A percentile compares a stretch with the other conserved stretches of the same genome.
phyloP scores from a whole-genome alignment of 1,140 invertebrate species.

The Bombus breviceps region DNA sequence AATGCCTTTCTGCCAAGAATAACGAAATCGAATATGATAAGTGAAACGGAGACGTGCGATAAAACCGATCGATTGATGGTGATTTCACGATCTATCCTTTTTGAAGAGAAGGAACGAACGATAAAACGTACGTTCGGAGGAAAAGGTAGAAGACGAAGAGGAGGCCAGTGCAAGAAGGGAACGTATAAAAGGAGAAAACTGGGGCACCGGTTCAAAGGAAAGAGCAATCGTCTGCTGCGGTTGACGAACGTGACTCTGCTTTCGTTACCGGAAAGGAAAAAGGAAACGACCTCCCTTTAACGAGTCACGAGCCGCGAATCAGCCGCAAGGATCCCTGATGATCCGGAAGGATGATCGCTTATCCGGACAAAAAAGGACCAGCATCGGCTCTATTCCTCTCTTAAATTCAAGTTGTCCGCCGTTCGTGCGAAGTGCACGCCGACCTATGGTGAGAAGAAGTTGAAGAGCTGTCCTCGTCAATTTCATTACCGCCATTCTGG shows the following conservation, averaged over 20 bases:
- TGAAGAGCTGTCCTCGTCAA: slow-evolving; percentile 31
- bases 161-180: slow-evolving; percentile 27
- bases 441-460: background rate
- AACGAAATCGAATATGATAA: background rate
- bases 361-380: slow-evolving; percentile 22
- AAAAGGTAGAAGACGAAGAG: background rate
- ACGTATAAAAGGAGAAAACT: slow-evolving; percentile 53
- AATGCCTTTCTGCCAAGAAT: background rate
- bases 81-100: slow-evolving; percentile 39
- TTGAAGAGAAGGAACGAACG: slow-evolving; percentile 28
- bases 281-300: slow-evolving; percentile 61
- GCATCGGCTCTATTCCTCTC: background rate
- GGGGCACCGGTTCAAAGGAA: slow-evolving; percentile 67
- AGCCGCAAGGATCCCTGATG: slow-evolving; percentile 46
- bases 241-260: slow-evolving; percentile 73
- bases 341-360: slow-evolving; percentile 49
- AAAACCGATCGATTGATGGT: background rate
- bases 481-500: slow-evolving; percentile 34
- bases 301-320: slow-evolving; percentile 50
- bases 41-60: background rate
- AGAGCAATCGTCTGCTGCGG: slow-evolving; percentile 69
- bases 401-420: slow-evolving; percentile 39
- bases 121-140: slow-evolving; percentile 14
- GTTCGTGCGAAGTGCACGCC: slow-evolving; percentile 11
- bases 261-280: slow-evolving; percentile 49